phyloP scores from a whole-genome alignment of 2,113 vertebrate species.

The Atherinomorus stipes region DNA sequence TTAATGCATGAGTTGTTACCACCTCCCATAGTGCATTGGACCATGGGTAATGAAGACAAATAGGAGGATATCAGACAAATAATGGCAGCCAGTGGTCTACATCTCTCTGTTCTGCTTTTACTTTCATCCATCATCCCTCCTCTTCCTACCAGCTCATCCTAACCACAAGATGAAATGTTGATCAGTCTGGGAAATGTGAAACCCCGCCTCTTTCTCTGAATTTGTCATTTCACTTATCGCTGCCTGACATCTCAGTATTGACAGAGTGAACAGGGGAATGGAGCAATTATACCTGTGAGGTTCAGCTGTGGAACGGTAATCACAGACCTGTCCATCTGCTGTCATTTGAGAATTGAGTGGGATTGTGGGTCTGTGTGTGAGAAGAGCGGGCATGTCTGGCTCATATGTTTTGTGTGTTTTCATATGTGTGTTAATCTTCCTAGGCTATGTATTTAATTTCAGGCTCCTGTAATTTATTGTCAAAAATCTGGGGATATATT shows the following conservation, averaged over 20 bases:
- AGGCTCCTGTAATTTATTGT: not conserved
- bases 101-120: constrained; percentile 29
- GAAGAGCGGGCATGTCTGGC: constrained; percentile 5
- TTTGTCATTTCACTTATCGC: constrained; percentile 62
- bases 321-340: constrained; percentile 63
- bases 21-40: constrained; percentile 48
- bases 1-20: constrained; percentile 47
- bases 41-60: constrained; percentile 63
- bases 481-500: not conserved
- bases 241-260: constrained; percentile 51
- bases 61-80: constrained; percentile 36
- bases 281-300: constrained; percentile 42
- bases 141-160: constrained; percentile 18
- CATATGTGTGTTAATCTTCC: constrained; percentile 11
- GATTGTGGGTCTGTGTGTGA: constrained; percentile 19
- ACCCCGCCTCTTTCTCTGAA: constrained; percentile 33
- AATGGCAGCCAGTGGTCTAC: constrained; percentile 24
- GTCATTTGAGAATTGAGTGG: constrained; percentile 35
- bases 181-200: constrained; percentile 48
- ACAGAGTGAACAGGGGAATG: constrained; percentile 42
- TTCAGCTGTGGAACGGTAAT: constrained; percentile 53
- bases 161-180: constrained; percentile 43
- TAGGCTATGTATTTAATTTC: constrained; percentile 1
- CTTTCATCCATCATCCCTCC: constrained; percentile 27
- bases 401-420: not conserved